Evolutionary conservation across 1,140 invertebrate genomes (phyloP).

Genomic region (Plectus sambesii): DNA sequence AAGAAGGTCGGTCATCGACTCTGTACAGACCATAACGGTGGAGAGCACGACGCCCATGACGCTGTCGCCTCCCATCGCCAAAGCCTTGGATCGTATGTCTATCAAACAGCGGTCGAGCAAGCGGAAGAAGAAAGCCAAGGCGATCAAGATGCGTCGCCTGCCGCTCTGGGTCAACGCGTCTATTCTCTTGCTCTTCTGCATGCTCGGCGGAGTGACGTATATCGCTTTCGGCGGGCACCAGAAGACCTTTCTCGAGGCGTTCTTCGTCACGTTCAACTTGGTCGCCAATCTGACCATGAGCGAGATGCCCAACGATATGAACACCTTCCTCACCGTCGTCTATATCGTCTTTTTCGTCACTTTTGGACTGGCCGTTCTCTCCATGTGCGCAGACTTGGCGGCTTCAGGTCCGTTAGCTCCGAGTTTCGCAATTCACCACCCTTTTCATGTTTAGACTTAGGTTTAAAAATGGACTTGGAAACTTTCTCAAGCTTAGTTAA

Average conservation of each 20-base stretch:
- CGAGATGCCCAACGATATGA: constrained; percentile 43
- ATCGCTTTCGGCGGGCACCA: constrained; percentile 35
- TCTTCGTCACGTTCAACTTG: constrained; percentile 43
- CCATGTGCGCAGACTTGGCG: constrained; percentile 43
- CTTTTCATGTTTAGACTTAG: no score
- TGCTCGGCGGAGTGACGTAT: constrained; percentile 42
- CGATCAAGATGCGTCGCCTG: constrained; percentile 24
- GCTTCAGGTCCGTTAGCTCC: no score
- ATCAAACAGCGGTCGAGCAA: constrained; percentile 19
- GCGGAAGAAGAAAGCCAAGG: no score
- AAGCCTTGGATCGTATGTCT: constrained; percentile 4
- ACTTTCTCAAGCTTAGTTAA: no score
- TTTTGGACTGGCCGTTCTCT: constrained; percentile 42
- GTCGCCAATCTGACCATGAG: constrained; percentile 44
- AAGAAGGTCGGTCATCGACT: background rate
- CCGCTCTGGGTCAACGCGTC: constrained; percentile 43
- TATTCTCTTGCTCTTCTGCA: constrained; percentile 43
- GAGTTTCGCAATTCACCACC: no score
- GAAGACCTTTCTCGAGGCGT: constrained; percentile 39
- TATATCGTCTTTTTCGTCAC: constrained; percentile 44
- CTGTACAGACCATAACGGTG: constrained; percentile 3
- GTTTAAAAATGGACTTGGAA: no score
- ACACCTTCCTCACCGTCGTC: constrained; percentile 35
- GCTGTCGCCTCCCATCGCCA: constrained; percentile 24
- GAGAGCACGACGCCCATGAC: constrained; percentile 23